These are phyloP conservation scores for Centroberyx gerrardi DNA, from an alignment of 2,797 vertebrate genomes.

Conservation along the genomic window DNA sequence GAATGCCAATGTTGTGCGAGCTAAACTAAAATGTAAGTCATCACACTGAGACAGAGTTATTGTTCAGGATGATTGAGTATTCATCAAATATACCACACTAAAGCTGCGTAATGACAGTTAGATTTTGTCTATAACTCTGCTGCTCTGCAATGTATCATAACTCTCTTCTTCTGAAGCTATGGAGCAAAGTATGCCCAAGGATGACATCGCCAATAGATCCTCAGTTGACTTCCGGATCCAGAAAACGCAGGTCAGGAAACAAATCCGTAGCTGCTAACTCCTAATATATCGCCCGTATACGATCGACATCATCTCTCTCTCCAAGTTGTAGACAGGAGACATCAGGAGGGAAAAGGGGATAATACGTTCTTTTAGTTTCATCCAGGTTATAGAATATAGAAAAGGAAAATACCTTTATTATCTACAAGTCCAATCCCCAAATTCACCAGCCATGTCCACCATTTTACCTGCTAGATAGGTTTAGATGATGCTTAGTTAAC, in stretches of 20 bases:
- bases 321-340: not conserved
- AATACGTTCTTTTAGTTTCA: not conserved
- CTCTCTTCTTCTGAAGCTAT: constrained; percentile 84
- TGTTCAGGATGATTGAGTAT: not conserved
- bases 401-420: not conserved
- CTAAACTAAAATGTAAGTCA: constrained; percentile 92
- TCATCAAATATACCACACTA: not conserved
- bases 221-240: constrained; percentile 94
- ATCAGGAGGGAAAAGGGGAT: not conserved
- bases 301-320: not conserved
- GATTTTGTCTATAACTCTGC: not conserved
- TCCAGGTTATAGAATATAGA: not conserved
- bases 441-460: not conserved
- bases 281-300: not conserved
- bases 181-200: constrained; percentile 89
- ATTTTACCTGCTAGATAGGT: not conserved
- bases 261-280: not conserved
- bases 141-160: constrained; percentile 1
- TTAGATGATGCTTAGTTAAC: not conserved
- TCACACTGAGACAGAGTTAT: not conserved
- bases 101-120: not conserved
- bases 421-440: not conserved
- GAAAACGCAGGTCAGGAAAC: constrained; percentile 91
- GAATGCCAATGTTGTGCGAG: constrained; percentile 90
- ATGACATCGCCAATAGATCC: constrained; percentile 84